phyloP scores from a whole-genome alignment of 2,113 vertebrate species.

The Romanogobio albipinnatus region DNA sequence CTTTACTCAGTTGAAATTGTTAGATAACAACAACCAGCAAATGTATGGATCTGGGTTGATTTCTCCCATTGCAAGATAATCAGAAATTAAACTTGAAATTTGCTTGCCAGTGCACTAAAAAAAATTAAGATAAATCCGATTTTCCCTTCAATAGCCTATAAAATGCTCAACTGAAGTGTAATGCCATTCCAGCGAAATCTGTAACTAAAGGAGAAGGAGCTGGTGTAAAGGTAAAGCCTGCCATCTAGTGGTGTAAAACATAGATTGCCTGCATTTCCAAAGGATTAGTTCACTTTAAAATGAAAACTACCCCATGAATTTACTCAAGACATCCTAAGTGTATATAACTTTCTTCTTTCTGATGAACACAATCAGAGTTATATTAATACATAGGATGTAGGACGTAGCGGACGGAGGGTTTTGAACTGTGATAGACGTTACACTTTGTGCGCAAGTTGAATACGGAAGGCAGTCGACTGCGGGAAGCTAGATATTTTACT shows the following conservation, averaged over 20 bases:
- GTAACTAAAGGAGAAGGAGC: neutral
- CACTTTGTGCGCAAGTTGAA: too few relatives aligned
- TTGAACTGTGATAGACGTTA: too few relatives aligned
- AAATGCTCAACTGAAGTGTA: neutral
- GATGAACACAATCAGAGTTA: too few relatives aligned
- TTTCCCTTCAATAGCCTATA: neutral
- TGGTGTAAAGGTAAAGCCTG: neutral
- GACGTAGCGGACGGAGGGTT: too few relatives aligned
- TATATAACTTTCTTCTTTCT: too few relatives aligned
- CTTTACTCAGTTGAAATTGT: neutral
- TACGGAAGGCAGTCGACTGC: too few relatives aligned
- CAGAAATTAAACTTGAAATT: neutral
- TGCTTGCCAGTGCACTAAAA: neutral
- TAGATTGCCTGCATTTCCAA: neutral
- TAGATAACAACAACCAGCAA: neutral
- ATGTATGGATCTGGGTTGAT: neutral
- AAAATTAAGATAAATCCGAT: neutral
- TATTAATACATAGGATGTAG: too few relatives aligned
- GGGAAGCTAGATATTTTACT: too few relatives aligned
- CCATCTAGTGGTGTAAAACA: slow-evolving; percentile 9
- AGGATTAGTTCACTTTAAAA: too few relatives aligned
- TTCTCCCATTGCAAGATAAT: neutral
- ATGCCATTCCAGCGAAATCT: neutral
- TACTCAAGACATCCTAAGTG: too few relatives aligned
- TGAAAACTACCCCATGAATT: too few relatives aligned